Evolutionary conservation across 2,888 invertebrate species (phyloP).

Genomic region (Thera britannica): DNA sequence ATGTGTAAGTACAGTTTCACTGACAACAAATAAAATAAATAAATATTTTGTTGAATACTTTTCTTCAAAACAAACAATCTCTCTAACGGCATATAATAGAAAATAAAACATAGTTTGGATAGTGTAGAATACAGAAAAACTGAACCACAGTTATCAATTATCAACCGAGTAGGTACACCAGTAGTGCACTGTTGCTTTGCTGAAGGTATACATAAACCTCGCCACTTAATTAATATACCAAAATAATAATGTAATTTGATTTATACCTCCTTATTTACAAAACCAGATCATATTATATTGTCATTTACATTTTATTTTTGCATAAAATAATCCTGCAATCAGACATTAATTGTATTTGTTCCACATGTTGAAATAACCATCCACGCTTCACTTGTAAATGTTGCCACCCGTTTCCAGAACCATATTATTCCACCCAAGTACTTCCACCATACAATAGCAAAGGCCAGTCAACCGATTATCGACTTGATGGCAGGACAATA

Average conservation of each 20-base stretch:
- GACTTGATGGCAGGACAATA: conserved; percentile 62
- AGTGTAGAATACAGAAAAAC: too few species aligned
- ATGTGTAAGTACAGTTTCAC: too few species aligned
- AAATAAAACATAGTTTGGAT: too few species aligned
- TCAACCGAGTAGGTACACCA: too few species aligned
- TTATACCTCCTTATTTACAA: background rate
- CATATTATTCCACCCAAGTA: conserved; percentile 49
- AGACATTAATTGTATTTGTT: background rate
- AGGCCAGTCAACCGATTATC: conserved; percentile 66
- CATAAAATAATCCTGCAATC: background rate
- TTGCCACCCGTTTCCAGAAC: conserved; percentile 24
- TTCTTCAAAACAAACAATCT: too few species aligned
- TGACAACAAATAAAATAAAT: too few species aligned
- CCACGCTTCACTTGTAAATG: conserved; percentile 12
- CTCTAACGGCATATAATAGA: too few species aligned
- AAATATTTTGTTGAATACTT: too few species aligned
- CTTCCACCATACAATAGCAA: conserved; percentile 53
- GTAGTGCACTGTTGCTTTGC: too few species aligned
- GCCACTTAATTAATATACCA: background rate
- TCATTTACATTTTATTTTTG: background rate
- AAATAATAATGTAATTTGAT: background rate
- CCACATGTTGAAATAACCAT: background rate
- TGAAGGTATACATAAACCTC: background rate
- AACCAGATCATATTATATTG: background rate
- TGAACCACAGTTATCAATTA: too few species aligned